Base-by-base conservation (phyloP, 2,888 invertebrate genomes). In the Sturmia bella region DNA sequence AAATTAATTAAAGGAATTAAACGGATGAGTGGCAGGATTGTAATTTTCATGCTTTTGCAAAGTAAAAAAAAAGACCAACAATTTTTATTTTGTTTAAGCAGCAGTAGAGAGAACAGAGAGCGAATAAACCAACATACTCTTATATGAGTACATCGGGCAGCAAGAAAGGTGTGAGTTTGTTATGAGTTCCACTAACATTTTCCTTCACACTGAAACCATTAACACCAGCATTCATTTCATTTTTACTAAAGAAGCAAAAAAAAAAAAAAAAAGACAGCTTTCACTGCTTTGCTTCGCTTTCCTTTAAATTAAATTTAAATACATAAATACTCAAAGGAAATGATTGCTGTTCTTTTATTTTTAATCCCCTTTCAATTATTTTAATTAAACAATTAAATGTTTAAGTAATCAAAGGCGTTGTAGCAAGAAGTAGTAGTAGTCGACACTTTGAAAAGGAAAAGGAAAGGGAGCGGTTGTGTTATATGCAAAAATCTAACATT, bases 1-100 rank as follows among this genome's bases (percentile, higher is more conserved):
- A 85, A 88, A 88, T 89, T 89, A 89, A 89, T 88, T 88, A 88
- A 85, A 85, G 83, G 81, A 85, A 88, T 89, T 89, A 88, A 88
- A 85, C 84, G 84, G 81, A 84, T 78, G 83, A 76, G 57, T 75
- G 64, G 41, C 32, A 32, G 32, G 32, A 32, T 32, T 52, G 21
- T 3, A 59, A 48, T 24, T 52, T 68, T 37, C 45, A 24, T 64
- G 50, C 27, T 17, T 27, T 15, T 52, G 7, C 48, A n/a, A n/a
- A n/a, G n/a, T n/a, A n/a, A n/a, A n/a, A n/a, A n/a, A n/a, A n/a
- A n/a, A n/a, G n/a, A n/a, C n/a, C n/a, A n/a, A n/a, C n/a, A 52
- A 24, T 57, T 4, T 27, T 43, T 43, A 17, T 54, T 45, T 15
- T 56, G 21, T 57, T 54, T 21, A 3, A 41, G 9, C 41, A 15